A percentile compares a stretch with the other conserved stretches of the same genome.
Evolutionary conservation across 2,888 invertebrate genomes (phyloP).

Genomic region (Tanypteryx hageni): DNA sequence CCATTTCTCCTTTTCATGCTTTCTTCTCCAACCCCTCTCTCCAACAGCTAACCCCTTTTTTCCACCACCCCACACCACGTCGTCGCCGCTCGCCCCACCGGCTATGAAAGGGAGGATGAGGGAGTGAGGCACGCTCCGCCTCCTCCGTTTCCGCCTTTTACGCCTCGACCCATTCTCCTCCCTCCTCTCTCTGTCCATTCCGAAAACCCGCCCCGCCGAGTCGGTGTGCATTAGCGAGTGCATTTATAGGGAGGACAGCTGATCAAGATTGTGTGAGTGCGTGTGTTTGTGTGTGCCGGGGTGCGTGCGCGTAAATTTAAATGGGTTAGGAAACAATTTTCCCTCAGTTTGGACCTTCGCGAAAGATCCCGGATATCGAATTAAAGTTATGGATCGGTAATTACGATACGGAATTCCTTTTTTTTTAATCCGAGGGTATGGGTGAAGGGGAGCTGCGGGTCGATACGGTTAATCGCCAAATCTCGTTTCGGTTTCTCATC

Average conservation of each 20-base stretch:
- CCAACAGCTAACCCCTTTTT: not conserved
- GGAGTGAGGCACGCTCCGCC: slow-evolving; percentile 13
- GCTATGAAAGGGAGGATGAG: not conserved
- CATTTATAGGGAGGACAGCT: slow-evolving; percentile 33
- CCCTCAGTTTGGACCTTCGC: slow-evolving; percentile 34
- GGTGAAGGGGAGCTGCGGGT: not conserved
- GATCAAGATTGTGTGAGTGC: slow-evolving; percentile 14
- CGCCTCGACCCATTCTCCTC: not conserved
- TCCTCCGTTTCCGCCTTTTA: slow-evolving; percentile 31
- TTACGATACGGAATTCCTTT: not conserved
- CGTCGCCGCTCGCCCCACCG: slow-evolving; percentile 21
- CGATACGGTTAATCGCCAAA: slow-evolving; percentile 3
- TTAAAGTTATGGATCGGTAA: slow-evolving; percentile 58
- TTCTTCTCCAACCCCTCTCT: not conserved
- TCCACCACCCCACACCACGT: not conserved
- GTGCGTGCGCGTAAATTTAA: slow-evolving; percentile 35
- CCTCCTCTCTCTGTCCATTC: not conserved
- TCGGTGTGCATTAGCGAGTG: slow-evolving; percentile 45
- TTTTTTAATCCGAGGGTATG: not conserved
- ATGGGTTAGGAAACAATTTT: slow-evolving; percentile 56
- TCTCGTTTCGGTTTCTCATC: slow-evolving; percentile 2
- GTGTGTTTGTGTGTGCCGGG: not conserved
- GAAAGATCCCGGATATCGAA: slow-evolving; percentile 47
- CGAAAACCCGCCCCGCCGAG: not conserved
- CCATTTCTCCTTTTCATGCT: not conserved